Base-by-base conservation (phyloP, 2,797 vertebrate species). In the Gallinago nigripennis region DNA sequence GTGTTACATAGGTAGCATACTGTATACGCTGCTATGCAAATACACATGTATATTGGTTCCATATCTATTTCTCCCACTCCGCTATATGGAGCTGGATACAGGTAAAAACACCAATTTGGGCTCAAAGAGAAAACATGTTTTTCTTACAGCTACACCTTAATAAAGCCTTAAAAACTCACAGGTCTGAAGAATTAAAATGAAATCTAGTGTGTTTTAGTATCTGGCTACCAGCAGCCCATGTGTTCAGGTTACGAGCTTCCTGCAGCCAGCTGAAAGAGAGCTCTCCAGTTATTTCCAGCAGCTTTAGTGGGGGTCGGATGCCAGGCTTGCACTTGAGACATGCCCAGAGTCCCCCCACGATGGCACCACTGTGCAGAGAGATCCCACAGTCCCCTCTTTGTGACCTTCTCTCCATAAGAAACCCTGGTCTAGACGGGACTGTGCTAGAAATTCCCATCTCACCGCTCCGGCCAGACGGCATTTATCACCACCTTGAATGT, bases 401-500 rank as follows among this genome's bases (percentile, higher is more conserved):
- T 91, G 91, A 78, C 43, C 90, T 95, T 94, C 69, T 86, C 75
- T 94, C 91, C 71, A 48, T 94, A 95, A 94, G 94, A 96, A 93
- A 92, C 77, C 20, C 7, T 20, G n/a, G 96, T 96, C 96, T 97
- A 97, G 96, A 96, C 85, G 41, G 88, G 82, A 91, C 71, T 15
- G 33, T 90, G 86, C 82, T 95, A 95, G 94, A 96, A 97, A 97
- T 88, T 84, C 90, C 85, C 56, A 54, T 86, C 91, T 96, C 68
- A 45, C 86, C 11, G 21, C 77, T 81, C 41, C 25, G n/a, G 87
- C 82, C 96, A 93, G 92, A 88, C 56, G 6, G 20, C 82, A 92
- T 97, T 97, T 94, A 96, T 95, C 95, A 97, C 94, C 87, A 89
- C 94, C 83, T 96, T 92, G 94, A 94, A 92, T 39, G 75, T 64